Evolutionary conservation across 2,888 invertebrate genomes (phyloP).

Genomic region (Lagria hirta): DNA sequence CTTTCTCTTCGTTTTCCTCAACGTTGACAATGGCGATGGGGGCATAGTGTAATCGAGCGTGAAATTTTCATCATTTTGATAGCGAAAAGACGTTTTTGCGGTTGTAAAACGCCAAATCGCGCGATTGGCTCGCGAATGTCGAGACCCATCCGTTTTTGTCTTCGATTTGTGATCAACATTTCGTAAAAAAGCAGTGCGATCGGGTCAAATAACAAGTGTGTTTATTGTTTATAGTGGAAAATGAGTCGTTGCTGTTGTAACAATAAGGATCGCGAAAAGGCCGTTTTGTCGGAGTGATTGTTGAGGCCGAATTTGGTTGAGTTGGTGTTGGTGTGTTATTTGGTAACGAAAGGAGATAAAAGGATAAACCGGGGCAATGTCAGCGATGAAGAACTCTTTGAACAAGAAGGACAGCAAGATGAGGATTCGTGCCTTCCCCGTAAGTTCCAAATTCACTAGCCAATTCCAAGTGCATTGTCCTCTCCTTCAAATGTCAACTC

Average conservation of each 20-base stretch:
- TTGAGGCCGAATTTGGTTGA: conserved; percentile 42
- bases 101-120: conserved; percentile 11
- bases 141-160: conserved; percentile 9
- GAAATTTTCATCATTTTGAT: conserved; percentile 8
- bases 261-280: conserved; percentile 14
- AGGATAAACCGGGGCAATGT: conserved; percentile 43
- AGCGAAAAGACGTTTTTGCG: conserved; percentile 16
- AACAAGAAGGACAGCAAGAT: conserved; percentile 94
- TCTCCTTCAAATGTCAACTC: conserved; percentile 29
- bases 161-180: conserved; percentile 1
- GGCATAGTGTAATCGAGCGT: conserved; percentile 19
- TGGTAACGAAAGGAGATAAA: conserved; percentile 33
- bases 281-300: conserved; percentile 31
- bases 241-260: conserved; percentile 29
- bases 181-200: conserved; percentile 13
- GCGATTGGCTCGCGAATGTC: conserved; percentile 18
- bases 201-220: too few species aligned
- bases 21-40: conserved; percentile 37
- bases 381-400: conserved; percentile 72
- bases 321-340: conserved; percentile 8
- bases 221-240: conserved; percentile 26
- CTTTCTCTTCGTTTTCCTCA: conserved; percentile 29
- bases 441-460: conserved; percentile 62
- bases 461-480: conserved; percentile 28
- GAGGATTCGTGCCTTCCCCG: conserved; percentile 97